A percentile compares a stretch with the other conserved stretches of the same genome.
These are phyloP conservation scores for Oncorhynchus gorbuscha DNA, from an alignment of 2,113 vertebrate genomes.

Conservation along the genomic window DNA sequence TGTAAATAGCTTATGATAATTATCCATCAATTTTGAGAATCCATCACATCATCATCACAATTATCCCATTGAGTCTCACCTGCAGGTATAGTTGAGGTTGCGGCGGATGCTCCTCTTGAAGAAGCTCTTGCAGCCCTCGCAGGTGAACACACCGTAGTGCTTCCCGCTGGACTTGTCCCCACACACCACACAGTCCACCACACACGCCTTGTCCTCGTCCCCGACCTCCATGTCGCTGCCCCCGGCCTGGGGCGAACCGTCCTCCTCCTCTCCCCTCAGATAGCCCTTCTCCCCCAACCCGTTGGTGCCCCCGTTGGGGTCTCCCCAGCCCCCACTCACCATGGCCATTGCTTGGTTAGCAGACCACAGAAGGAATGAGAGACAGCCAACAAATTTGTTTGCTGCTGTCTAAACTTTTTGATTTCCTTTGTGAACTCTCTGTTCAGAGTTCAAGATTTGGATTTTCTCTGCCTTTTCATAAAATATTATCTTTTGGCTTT, in stretches of 20 bases:
- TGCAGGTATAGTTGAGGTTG: conserved; percentile 93
- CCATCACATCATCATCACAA: neutral
- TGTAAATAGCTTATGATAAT: neutral
- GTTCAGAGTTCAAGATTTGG: neutral
- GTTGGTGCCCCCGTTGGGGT: conserved; percentile 84
- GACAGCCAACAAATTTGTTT: conserved; percentile 33
- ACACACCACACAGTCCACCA: conserved; percentile 91
- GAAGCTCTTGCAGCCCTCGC: conserved; percentile 95
- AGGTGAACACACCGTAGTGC: conserved; percentile 93
- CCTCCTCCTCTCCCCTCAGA: conserved; percentile 82
- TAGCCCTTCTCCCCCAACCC: conserved; percentile 79
- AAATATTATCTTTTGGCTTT: conserved; percentile 10
- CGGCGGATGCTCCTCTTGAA: conserved; percentile 91
- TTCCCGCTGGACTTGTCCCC: conserved; percentile 91
- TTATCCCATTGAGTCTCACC: conserved; percentile 70
- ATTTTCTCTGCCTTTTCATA: neutral
- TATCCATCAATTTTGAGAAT: neutral
- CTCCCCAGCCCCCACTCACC: conserved; percentile 91
- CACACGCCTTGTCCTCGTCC: conserved; percentile 84
- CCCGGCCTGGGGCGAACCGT: conserved; percentile 84
- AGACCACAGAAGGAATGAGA: conserved; percentile 52
- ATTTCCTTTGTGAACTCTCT: neutral
- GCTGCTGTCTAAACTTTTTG: neutral
- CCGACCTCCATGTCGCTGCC: conserved; percentile 87
- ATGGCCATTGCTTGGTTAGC: conserved; percentile 86